Base-by-base conservation (phyloP, 2,888 invertebrate genomes). In the Ophion slaviceki region DNA sequence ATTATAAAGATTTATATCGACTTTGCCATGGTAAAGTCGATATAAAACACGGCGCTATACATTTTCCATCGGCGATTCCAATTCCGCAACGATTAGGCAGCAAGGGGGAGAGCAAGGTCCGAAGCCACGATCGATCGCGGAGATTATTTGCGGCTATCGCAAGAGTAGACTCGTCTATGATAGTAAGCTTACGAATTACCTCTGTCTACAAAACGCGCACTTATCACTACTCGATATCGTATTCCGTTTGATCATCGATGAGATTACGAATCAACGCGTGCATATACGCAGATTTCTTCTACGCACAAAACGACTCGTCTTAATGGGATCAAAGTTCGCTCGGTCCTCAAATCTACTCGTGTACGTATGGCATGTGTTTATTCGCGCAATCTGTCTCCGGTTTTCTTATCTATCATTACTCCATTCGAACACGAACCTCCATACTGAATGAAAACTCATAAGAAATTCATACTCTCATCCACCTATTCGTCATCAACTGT, bases 291-390 rank as follows among this genome's bases (percentile, higher is more conserved):
- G 11, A 70, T 11, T 64, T 28, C 1, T 64, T 64, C 64, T 11
- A 2, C 32, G 28, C 28, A 17, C 47, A 11, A 32, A 53, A 28
- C 11, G 53, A 53, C 14, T 28, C 17, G 47, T 28, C 32, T 20
- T 5, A 28, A 20, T 32, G 53, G 24, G 78, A 85, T 78, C 85
- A 85, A 85, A 85, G 85, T 82, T 85, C 81, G 81, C 28, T 66
- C 45, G 11, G 40, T 61, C 62, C 61, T 20, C 64, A 40, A 80
- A 57, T 66, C 53, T 71, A 36, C 68, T 45, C 47, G 24, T 76
- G 66, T 59, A 72, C 47, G 61, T 72, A 67, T 62, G 47, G 24
- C 10, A 53, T 80, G 71, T 62, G 20, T 76, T 24, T 67, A 70
- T 47, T 61, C 71, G 66, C 36, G 67, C 14, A 85, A 82, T 76